Evolutionary conservation across 2,797 vertebrate species (phyloP).

Genomic region (Poeciliopsis turneri): DNA sequence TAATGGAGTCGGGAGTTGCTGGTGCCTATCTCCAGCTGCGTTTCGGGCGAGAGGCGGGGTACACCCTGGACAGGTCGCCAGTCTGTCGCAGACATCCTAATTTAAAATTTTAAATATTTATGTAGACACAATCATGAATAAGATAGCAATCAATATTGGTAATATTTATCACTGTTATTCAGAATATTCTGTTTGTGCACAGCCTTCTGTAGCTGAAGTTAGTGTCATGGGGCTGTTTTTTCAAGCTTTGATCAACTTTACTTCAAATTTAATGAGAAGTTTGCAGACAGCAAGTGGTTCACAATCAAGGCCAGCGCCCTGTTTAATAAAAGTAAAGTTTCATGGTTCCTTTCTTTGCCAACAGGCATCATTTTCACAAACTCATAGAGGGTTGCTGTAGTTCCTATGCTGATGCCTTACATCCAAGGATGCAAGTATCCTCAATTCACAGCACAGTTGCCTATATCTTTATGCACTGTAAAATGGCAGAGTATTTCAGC

Average conservation of each 20-base stretch:
- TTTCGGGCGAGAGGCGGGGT: too few relatives aligned
- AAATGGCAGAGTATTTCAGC: not conserved
- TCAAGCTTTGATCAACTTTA: constrained; percentile 3
- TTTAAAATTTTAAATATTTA: not conserved
- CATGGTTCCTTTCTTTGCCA: not conserved
- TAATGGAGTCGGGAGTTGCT: too few relatives aligned
- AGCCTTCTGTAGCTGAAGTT: not conserved
- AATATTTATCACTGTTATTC: not conserved
- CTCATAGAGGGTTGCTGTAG: not conserved
- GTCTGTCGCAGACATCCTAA: too few relatives aligned
- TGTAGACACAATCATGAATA: not conserved
- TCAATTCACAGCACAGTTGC: not conserved
- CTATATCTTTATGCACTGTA: not conserved
- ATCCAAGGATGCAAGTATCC: not conserved
- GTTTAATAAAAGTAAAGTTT: not conserved
- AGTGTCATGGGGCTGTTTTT: not conserved
- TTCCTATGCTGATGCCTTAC: not conserved
- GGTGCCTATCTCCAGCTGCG: too few relatives aligned
- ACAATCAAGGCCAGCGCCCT: not conserved
- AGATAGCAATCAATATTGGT: not conserved
- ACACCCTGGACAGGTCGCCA: too few relatives aligned
- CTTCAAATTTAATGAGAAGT: constrained; percentile 11
- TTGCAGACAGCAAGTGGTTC: not conserved
- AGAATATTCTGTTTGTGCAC: not conserved
- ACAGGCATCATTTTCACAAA: not conserved